Evolutionary conservation across 2,113 vertebrate genomes (phyloP), one percentile per base, ranked within the genome.

Genomic region (Chlamydotis undulata): DNA sequence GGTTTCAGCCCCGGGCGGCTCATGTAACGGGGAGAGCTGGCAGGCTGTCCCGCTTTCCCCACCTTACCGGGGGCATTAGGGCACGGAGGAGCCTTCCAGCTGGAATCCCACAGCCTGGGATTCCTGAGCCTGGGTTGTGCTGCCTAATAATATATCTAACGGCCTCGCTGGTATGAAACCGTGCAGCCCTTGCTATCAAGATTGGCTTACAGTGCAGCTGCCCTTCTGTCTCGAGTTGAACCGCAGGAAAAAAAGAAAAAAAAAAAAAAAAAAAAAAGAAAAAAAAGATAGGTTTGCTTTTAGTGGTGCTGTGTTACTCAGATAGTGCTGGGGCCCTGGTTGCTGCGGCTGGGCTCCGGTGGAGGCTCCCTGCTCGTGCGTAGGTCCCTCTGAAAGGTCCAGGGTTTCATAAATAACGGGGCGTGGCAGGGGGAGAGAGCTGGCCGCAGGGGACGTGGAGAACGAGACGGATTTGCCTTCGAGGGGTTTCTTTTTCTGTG

Each of bases 131-230:
- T 22, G 84, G 63, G 13, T 76, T 81, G 33, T 49, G 65, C 80
- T 82, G 75, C 91, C 80, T 91, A 91, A 90, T 87, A 59, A 92
- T 84, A 76, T 56, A 75, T 69, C 83, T 61, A 29, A 33, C 39
- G 78, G 87, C 90, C 87, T 81, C 2, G 16, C 35, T 87, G 90
- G 84, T 88, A 74, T 84, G 69, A 77, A 67, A 71, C 21, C 8
- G 3, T 31, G 64, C 57, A 28, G 90, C 45, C 73, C 56, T 83
- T 10, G 3, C 64, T 29, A 1, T n/a, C 43, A 4, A 37, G 89
- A 77, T 81, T 82, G 91, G 70, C 65, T 93, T 91, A 43, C 76
- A n/a, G 76, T 19, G 88, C 94, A 93, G 91, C 91, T 93, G 75
- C 91, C 84, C 83, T 15, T 23, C 68, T 28, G 60, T 12, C 88